Base-by-base conservation (phyloP, 1,140 invertebrate genomes). In the Drosophila serrata region DNA sequence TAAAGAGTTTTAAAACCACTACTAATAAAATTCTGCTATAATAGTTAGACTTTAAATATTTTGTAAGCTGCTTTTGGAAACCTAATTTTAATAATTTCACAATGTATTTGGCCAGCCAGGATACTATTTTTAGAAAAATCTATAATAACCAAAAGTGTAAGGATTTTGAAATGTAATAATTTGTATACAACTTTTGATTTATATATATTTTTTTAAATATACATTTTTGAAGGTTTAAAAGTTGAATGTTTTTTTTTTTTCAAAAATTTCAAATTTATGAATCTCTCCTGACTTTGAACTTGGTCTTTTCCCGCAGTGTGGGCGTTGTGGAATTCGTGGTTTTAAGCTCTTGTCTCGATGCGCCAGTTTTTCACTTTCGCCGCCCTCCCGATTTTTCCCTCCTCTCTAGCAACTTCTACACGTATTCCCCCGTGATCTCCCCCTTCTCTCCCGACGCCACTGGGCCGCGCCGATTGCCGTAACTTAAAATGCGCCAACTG, bases 401-500 rank as follows among this genome's bases (percentile, higher is more conserved):
- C 40, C 40, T 39, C 22, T 27, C 15, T 60, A n/a, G 35, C 49
- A 61, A 69, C 48, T 77, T 67, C 19, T 42, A 33, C 22, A 22
- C 19, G 59, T 51, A 65, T 67, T 69, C 65, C 65, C 65, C 61
- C 29, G 61, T 22, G 65, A 43, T 69, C 45, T 67, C 11, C 19
- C 31, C 40, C 49, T 45, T 24, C 15, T n/a, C 29, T 15, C 15
- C 51, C 53, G 13, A 63, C 55, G 61, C 65, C 37, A 17, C 56
- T 61, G 42, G 31, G 45, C 57, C 43, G 48, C 58, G 75, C 79
- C 82, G 80, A 88, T 80, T 88, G 84, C 67, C 73, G 63, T 84
- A 88, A 88, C 84, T 87, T 87, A 84, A 87, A 87, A 87, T 84
- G 84, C 84, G 84, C 80, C 80, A 87, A 87, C 80, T 78, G 85